Conservation (phyloP, 37 sponge, comb jelly and placozoan species). For the Haliclona indistincta region DNA sequence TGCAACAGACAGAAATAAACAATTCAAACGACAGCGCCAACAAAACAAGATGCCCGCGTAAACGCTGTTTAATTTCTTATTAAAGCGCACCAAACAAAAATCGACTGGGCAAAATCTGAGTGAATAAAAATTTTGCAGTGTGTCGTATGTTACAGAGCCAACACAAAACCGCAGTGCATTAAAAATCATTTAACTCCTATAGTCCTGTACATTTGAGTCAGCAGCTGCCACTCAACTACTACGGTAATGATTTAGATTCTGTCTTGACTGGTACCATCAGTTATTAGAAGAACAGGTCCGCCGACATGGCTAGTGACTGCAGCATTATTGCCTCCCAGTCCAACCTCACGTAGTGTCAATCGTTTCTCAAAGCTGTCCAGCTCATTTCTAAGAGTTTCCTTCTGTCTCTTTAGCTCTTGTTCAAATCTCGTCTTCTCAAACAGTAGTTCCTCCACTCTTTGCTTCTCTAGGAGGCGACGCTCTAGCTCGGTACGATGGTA, state of each 20-base stretch:
- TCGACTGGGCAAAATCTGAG: not conserved
- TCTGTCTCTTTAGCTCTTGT: slow-evolving; percentile 69
- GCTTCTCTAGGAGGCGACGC: slow-evolving; percentile 53
- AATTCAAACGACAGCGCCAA: not conserved
- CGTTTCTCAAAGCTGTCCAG: slow-evolving; percentile 49
- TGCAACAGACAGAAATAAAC: slow-evolving; percentile 1
- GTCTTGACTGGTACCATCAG: no score
- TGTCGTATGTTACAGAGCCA: no score
- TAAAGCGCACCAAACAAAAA: slow-evolving; percentile 14
- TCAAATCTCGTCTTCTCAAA: slow-evolving; percentile 72
- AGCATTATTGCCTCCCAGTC: not conserved
- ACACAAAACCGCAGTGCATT: not conserved
- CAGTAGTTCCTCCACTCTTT: slow-evolving; percentile 59
- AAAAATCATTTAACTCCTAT: not conserved
- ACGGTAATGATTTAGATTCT: no score
- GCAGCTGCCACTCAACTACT: no score
- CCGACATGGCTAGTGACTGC: no score
- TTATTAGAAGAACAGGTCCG: no score
- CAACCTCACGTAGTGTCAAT: slow-evolving; percentile 20
- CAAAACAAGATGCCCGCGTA: not conserved
- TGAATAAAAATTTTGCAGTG: no score
- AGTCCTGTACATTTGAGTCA: not conserved
- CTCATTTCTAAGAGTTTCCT: slow-evolving; percentile 35
- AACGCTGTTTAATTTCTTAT: no score
- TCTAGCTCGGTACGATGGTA: slow-evolving; percentile 58